These are phyloP conservation scores for Eupristina koningsbergeri DNA, from an alignment of 1,140 invertebrate genomes.

Conservation along the genomic window DNA sequence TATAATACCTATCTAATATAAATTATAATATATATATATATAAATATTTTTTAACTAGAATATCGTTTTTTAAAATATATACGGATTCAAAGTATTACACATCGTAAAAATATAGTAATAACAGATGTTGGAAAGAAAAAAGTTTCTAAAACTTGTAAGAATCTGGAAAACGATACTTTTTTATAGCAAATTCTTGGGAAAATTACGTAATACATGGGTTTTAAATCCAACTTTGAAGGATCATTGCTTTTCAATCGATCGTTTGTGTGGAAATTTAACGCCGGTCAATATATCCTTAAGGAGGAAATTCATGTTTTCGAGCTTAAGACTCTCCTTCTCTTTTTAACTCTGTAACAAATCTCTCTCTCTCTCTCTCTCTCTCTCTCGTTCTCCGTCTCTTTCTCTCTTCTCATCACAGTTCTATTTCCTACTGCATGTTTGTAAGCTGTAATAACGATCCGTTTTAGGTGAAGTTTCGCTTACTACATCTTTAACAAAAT, in stretches of 20 bases:
- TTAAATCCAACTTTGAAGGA: background rate
- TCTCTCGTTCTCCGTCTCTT: background rate
- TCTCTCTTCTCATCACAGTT: background rate
- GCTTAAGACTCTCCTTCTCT: background rate
- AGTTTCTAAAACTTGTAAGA: too few species aligned
- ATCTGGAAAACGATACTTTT: background rate
- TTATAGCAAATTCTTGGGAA: background rate
- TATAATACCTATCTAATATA: too few species aligned
- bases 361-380: background rate
- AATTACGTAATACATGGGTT: background rate
- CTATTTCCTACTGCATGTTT: background rate
- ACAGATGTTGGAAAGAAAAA: background rate
- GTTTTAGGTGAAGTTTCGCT: background rate
- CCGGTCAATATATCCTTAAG: constrained; percentile 18
- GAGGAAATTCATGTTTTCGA: constrained; percentile 36
- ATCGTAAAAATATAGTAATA: background rate
- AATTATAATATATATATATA: too few species aligned
- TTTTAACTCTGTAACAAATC: background rate
- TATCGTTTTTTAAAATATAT: too few species aligned
- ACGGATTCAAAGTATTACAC: background rate
- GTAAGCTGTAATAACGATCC: constrained; percentile 21
- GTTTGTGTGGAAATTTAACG: constrained; percentile 19
- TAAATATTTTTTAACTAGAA: too few species aligned
- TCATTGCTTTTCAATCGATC: constrained; percentile 30
- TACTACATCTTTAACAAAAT: background rate